Percentiles rank a stretch among this genome's conserved stretches.
These are phyloP conservation scores for Euplagia quadripunctaria DNA, from an alignment of 2,888 invertebrate species.

Conservation along the genomic window DNA sequence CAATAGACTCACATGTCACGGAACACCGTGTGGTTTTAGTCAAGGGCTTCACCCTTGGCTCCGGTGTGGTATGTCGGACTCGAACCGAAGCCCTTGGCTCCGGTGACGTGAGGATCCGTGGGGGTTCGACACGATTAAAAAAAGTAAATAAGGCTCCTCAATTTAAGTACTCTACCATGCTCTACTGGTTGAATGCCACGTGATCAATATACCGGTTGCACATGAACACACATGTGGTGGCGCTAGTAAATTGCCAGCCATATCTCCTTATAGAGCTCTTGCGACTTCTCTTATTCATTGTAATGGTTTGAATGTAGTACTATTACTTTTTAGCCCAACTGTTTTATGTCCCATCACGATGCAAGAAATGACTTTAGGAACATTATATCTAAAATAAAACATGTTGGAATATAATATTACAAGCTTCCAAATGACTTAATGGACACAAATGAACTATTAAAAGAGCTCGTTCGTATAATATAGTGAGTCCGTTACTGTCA, in stretches of 20 bases:
- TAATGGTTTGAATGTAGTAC: background rate
- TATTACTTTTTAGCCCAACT: background rate
- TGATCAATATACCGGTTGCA: background rate
- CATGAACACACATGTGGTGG: background rate
- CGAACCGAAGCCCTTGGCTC: too few relatives aligned
- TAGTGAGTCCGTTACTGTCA: background rate
- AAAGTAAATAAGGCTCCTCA: too few relatives aligned
- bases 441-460: background rate
- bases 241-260: background rate
- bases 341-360: background rate
- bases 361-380: background rate
- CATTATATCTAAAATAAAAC: background rate
- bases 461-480: background rate
- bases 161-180: too few relatives aligned
- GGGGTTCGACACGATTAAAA: too few relatives aligned
- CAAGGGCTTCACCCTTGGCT: too few relatives aligned
- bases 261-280: background rate
- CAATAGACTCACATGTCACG: too few relatives aligned
- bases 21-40: too few relatives aligned
- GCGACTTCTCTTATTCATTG: background rate
- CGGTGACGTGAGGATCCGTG: too few relatives aligned
- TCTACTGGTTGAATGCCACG: too few relatives aligned
- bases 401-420: background rate
- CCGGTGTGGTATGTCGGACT: too few relatives aligned
- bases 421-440: background rate